Conservation (phyloP, 2,888 invertebrate genomes). For the Apodemia zela region DNA sequence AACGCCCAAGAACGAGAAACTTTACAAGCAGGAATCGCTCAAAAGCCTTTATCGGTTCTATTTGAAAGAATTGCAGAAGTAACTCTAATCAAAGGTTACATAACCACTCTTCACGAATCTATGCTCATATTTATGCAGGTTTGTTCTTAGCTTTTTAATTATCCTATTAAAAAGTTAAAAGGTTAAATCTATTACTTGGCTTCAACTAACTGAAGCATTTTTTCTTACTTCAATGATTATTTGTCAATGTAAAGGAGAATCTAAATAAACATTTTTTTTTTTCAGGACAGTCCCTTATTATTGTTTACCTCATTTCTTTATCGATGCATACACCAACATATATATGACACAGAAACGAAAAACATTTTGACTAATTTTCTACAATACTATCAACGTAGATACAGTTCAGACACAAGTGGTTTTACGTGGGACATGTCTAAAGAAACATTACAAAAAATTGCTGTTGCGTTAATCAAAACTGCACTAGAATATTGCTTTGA, state of each 20-base stretch:
- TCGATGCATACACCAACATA: slow-evolving; percentile 67
- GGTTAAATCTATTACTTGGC: too few species aligned
- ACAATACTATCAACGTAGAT: slow-evolving; percentile 59
- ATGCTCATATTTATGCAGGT: slow-evolving; percentile 86
- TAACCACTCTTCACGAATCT: slow-evolving; percentile 82
- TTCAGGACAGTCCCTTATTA: slow-evolving; percentile 83
- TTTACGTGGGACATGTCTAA: slow-evolving; percentile 65
- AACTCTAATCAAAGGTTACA: slow-evolving; percentile 77
- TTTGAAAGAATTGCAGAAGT: slow-evolving; percentile 72
- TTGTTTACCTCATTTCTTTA: slow-evolving; percentile 81
- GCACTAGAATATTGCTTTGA: slow-evolving; percentile 82
- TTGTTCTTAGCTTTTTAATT: slow-evolving; percentile 36
- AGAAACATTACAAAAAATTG: slow-evolving; percentile 76
- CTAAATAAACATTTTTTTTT: not conserved
- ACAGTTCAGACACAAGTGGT: slow-evolving; percentile 54
- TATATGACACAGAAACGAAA: slow-evolving; percentile 66
- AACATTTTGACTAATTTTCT: slow-evolving; percentile 57
- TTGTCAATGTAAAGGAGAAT: too few species aligned
- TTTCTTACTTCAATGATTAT: too few species aligned
- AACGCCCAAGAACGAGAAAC: slow-evolving; percentile 41
- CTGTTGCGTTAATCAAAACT: slow-evolving; percentile 81
- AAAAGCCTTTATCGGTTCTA: slow-evolving; percentile 52
- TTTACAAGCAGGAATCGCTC: slow-evolving; percentile 47
- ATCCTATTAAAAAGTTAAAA: too few species aligned
- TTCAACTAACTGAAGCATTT: too few species aligned